Conservation (phyloP, 1,140 invertebrate genomes). For the Eueides isabella region DNA sequence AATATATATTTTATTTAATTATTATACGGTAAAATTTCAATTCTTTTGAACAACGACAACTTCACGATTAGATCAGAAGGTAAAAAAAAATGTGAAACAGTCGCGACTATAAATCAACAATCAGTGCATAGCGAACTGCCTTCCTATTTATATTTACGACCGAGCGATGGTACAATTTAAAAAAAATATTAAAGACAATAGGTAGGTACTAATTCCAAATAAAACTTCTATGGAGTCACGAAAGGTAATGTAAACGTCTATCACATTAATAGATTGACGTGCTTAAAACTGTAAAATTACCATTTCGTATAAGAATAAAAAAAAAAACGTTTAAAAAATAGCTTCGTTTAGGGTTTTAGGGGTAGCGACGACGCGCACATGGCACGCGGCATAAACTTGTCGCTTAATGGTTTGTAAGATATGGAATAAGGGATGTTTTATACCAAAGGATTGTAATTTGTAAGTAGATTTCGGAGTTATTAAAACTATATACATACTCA, state of each 20-base stretch:
- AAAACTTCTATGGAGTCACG: constrained; percentile 65
- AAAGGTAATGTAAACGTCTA: constrained; percentile 60
- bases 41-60: background rate
- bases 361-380: constrained; percentile 53
- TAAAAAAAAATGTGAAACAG: constrained; percentile 1
- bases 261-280: constrained; percentile 79
- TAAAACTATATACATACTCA: too few relatives aligned
- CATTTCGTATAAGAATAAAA: constrained; percentile 68
- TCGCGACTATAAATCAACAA: constrained; percentile 42
- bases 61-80: background rate
- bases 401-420: constrained; percentile 47
- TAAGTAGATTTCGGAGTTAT: constrained; percentile 20
- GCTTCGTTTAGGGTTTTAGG: constrained; percentile 44
- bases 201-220: constrained; percentile 58
- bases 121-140: constrained; percentile 45
- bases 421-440: constrained; percentile 39
- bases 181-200: constrained; percentile 49
- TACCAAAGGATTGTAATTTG: constrained; percentile 11
- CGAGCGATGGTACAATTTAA: constrained; percentile 52
- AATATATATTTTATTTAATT: too few relatives aligned
- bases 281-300: constrained; percentile 81
- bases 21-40: too few relatives aligned
- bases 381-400: constrained; percentile 36
- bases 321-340: constrained; percentile 44
- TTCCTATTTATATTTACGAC: constrained; percentile 54